Evolutionary conservation across 2,888 invertebrate genomes (phyloP).

Genomic region (Drosophila trichaetosa): DNA sequence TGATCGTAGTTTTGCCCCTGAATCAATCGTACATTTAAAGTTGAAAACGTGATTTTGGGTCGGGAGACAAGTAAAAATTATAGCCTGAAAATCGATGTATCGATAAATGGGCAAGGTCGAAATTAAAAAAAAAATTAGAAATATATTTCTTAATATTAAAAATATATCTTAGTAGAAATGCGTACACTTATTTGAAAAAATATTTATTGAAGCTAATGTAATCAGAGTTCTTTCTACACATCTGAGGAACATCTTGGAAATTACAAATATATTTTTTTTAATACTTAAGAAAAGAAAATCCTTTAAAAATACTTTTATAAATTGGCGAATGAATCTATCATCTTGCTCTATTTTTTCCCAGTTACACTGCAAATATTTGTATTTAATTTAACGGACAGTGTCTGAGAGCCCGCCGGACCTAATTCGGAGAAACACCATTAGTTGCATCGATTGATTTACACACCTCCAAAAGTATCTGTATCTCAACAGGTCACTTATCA

Average conservation of each 20-base stretch:
- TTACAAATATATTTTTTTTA: no score
- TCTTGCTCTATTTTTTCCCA: background rate
- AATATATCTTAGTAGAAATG: background rate
- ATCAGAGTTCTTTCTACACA: background rate
- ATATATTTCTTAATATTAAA: background rate
- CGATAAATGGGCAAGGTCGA: no score
- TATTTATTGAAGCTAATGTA: background rate
- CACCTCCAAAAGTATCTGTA: conserved; percentile 2
- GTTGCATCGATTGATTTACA: conserved; percentile 9
- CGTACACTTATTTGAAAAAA: background rate
- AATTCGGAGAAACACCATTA: conserved; percentile 4
- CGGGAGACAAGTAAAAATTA: no score
- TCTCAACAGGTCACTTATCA: conserved; percentile 69
- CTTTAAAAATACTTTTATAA: background rate
- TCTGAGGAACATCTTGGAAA: background rate
- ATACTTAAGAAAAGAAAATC: background rate
- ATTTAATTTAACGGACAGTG: conserved; percentile 5
- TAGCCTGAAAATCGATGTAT: no score
- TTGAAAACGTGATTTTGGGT: no score
- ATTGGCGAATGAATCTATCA: background rate
- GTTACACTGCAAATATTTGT: conserved; percentile 18
- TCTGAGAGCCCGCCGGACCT: background rate
- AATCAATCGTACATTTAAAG: no score
- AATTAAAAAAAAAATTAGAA: background rate
- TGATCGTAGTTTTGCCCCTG: no score